Percentiles rank a stretch among this genome's conserved stretches.
phyloP scores from a whole-genome alignment of 2,888 invertebrate genomes.

The Anticlea derivata region DNA sequence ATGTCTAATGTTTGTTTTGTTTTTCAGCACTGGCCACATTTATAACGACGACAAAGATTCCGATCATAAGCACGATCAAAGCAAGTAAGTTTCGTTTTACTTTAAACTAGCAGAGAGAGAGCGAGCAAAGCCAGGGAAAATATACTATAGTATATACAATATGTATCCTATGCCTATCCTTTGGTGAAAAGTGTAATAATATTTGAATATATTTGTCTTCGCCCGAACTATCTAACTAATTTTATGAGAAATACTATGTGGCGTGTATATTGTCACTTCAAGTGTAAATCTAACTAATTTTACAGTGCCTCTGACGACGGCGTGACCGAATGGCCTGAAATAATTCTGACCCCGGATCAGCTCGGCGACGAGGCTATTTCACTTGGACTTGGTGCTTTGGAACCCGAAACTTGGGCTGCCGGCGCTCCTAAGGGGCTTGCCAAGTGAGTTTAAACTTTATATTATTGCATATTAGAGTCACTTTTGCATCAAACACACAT shows the following conservation, averaged over 20 bases:
- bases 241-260: too few relatives aligned
- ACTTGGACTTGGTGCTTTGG: conserved; percentile 91
- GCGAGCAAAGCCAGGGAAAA: too few relatives aligned
- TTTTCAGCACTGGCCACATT: conserved; percentile 75
- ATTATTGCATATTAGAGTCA: neutral
- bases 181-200: too few relatives aligned
- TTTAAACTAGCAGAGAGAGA: too few relatives aligned
- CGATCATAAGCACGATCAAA: conserved; percentile 80
- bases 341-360: conserved; percentile 89
- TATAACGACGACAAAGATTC: conserved; percentile 79
- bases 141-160: too few relatives aligned
- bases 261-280: too few relatives aligned
- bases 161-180: too few relatives aligned
- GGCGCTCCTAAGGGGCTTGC: conserved; percentile 93
- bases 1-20: conserved; percentile 32
- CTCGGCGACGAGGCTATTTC: conserved; percentile 91
- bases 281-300: neutral
- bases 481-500: too few relatives aligned
- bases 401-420: conserved; percentile 97
- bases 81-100: conserved; percentile 65
- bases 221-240: too few relatives aligned
- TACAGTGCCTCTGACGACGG: conserved; percentile 88
- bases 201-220: too few relatives aligned
- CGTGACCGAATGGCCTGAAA: conserved; percentile 88
- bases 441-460: conserved; percentile 66